Evolutionary conservation across 2,797 vertebrate species (phyloP).

Genomic region (Acanthopagrus latus): DNA sequence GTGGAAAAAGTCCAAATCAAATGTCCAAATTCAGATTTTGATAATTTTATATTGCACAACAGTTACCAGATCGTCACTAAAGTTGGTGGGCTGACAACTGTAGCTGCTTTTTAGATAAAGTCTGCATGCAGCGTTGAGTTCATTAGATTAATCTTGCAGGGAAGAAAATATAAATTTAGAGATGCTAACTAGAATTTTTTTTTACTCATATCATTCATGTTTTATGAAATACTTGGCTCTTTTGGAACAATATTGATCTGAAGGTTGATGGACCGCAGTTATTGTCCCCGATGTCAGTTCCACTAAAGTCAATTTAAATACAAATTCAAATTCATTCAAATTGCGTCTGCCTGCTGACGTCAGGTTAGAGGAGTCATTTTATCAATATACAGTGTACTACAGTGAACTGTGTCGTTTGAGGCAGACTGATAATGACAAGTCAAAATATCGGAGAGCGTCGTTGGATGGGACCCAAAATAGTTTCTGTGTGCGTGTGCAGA

Average conservation of each 20-base stretch:
- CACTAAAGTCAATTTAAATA: slow-evolving; percentile 27
- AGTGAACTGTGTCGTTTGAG: neutral
- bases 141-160: neutral
- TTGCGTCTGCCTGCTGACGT: slow-evolving; percentile 12
- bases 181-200: neutral
- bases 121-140: neutral
- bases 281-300: neutral
- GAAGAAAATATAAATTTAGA: neutral
- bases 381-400: neutral
- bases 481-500: slow-evolving; percentile 13
- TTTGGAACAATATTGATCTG: neutral
- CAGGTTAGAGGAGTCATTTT: slow-evolving; percentile 4
- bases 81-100: neutral
- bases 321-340: slow-evolving; percentile 40
- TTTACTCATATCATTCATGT: neutral
- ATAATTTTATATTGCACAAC: too few species aligned
- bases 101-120: slow-evolving; percentile 11
- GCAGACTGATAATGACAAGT: neutral
- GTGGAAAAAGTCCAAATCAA: too few species aligned
- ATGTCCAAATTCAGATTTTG: too few species aligned
- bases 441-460: slow-evolving; percentile 3
- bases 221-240: neutral
- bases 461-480: slow-evolving; percentile 14
- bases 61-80: too few species aligned
- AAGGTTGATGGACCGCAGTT: neutral